These are phyloP conservation scores for Sinelater perroti DNA, from an alignment of 2,888 invertebrate species.

Conservation along the genomic window DNA sequence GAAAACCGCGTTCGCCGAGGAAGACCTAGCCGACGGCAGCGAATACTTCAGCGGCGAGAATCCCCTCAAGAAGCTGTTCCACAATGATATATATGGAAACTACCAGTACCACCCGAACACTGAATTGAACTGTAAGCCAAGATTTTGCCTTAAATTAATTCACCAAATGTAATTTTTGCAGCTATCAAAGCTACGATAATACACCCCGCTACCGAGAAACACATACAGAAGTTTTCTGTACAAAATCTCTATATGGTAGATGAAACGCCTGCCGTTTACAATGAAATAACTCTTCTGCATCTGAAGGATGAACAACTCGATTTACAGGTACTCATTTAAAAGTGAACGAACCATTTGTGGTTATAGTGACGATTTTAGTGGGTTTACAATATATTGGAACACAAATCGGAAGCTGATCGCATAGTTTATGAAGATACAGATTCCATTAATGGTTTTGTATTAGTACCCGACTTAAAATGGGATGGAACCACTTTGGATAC, in stretches of 20 bases:
- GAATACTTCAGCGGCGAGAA: slow-evolving; percentile 70
- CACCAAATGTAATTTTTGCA: slow-evolving; percentile 64
- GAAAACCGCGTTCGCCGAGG: slow-evolving; percentile 80
- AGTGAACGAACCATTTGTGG: neutral
- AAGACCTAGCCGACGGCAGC: slow-evolving; percentile 64
- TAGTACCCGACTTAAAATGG: slow-evolving; percentile 97
- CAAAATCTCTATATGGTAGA: slow-evolving; percentile 79
- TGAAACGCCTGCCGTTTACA: slow-evolving; percentile 87
- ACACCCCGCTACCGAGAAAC: slow-evolving; percentile 92
- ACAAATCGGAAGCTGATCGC: slow-evolving; percentile 88
- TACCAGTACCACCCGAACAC: slow-evolving; percentile 70
- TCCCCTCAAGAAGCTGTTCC: slow-evolving; percentile 70
- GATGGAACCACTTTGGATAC: slow-evolving; percentile 80
- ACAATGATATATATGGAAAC: slow-evolving; percentile 87
- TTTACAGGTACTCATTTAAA: slow-evolving; percentile 85
- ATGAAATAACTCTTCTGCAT: slow-evolving; percentile 79
- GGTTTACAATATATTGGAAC: slow-evolving; percentile 95
- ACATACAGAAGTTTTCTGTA: slow-evolving; percentile 84
- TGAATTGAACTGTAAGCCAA: slow-evolving; percentile 67
- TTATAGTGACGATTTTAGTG: too few species aligned
- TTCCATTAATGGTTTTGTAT: slow-evolving; percentile 82
- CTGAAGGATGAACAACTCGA: slow-evolving; percentile 78
- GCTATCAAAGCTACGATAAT: slow-evolving; percentile 89
- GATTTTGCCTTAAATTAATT: slow-evolving; percentile 4
- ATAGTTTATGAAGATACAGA: slow-evolving; percentile 85